Conservation (phyloP, 2,113 vertebrate genomes). For the Alligator sinensis region DNA sequence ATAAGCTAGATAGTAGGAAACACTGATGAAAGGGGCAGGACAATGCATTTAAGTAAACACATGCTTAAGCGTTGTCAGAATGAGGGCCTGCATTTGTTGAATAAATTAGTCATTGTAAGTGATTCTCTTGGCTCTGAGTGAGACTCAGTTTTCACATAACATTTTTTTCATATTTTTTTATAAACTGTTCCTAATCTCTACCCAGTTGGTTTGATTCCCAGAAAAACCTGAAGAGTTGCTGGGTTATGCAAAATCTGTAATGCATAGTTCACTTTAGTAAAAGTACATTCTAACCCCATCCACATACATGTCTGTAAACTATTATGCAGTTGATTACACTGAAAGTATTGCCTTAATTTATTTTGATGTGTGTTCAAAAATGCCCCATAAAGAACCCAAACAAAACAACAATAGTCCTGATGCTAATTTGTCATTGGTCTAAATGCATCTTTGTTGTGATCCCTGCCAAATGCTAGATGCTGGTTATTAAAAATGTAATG, state of each 20-base stretch:
- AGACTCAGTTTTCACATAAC: too few species aligned
- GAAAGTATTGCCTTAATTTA: not conserved
- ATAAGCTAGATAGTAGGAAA: too few species aligned
- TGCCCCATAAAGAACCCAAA: not conserved
- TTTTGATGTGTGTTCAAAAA: not conserved
- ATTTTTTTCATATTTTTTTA: not conserved
- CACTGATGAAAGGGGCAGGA: too few species aligned
- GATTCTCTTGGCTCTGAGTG: too few species aligned
- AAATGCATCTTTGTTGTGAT: not conserved
- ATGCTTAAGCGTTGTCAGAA: not conserved
- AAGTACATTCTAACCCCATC: not conserved
- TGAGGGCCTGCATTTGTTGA: not conserved
- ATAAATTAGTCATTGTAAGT: not conserved
- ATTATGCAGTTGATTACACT: not conserved
- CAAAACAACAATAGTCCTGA: not conserved
- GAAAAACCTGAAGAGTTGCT: not conserved
- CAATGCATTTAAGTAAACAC: not conserved
- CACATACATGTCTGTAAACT: not conserved
- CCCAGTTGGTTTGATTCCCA: not conserved
- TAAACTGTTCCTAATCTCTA: not conserved
- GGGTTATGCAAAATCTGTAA: not conserved
- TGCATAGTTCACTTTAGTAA: not conserved
- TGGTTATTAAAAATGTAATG: not conserved
- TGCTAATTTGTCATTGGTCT: not conserved
- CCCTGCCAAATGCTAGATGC: not conserved